Evolutionary conservation across 2,797 vertebrate species (phyloP).

Genomic region (Muscicapa comitata): DNA sequence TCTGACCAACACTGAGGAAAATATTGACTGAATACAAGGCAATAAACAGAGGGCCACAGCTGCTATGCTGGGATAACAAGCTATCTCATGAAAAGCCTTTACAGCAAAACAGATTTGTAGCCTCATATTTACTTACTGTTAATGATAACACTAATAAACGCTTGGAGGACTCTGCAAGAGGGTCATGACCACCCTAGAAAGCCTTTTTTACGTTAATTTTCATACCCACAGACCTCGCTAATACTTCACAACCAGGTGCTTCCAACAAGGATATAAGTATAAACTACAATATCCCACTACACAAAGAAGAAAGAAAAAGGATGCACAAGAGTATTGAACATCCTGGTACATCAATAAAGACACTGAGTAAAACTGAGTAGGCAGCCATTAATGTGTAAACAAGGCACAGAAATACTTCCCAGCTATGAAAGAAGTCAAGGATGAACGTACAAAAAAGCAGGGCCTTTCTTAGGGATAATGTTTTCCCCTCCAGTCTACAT

Average conservation of each 20-base stretch:
- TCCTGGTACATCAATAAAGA: not conserved
- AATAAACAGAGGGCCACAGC: not conserved
- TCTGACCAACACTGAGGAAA: not conserved
- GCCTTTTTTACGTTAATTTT: not conserved
- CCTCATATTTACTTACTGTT: not conserved
- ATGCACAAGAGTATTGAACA: not conserved
- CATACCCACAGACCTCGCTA: not conserved
- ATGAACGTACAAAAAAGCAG: not conserved
- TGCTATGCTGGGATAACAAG: not conserved
- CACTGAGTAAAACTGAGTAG: not conserved
- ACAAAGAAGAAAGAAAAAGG: not conserved
- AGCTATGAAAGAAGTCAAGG: not conserved
- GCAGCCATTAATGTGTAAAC: not conserved
- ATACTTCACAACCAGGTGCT: not conserved
- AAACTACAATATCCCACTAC: not conserved
- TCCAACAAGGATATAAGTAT: not conserved
- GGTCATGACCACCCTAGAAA: not conserved
- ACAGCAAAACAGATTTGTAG: not conserved
- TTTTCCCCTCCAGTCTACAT: not conserved
- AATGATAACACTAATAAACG: not conserved
- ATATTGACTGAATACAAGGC: constrained; percentile 11
- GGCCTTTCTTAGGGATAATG: not conserved
- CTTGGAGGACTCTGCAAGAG: not conserved
- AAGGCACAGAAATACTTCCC: not conserved
- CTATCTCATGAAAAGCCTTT: not conserved